Conservation (phyloP, 1,140 invertebrate genomes). For the Lepidurus arcticus region DNA sequence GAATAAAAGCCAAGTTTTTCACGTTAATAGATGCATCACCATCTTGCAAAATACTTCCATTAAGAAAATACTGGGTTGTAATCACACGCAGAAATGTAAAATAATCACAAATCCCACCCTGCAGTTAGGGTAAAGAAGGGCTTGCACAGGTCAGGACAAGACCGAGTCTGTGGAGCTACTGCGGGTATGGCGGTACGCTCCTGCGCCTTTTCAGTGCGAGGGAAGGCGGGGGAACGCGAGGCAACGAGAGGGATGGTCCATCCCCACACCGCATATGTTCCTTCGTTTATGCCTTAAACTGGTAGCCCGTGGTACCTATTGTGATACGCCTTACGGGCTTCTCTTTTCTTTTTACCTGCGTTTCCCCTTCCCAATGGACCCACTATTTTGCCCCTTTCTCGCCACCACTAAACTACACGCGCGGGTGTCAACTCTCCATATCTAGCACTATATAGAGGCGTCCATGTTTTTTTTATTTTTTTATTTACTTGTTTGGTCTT, state of each 20-base stretch:
- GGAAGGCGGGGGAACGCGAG: too few species aligned
- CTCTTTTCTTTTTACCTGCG: neutral
- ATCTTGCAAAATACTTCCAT: too few species aligned
- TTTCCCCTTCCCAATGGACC: neutral
- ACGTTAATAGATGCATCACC: too few species aligned
- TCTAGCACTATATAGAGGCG: neutral
- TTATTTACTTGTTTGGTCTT: too few species aligned
- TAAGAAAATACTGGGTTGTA: too few species aligned
- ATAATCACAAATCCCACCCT: neutral
- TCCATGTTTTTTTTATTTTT: too few species aligned
- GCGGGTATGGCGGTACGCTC: slow-evolving; percentile 12
- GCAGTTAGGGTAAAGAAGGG: neutral
- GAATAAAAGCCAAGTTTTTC: too few species aligned
- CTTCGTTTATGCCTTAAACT: slow-evolving; percentile 6
- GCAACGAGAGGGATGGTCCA: neutral
- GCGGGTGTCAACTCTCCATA: neutral
- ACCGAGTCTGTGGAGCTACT: neutral
- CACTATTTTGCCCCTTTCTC: slow-evolving; percentile 13
- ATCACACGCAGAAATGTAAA: neutral
- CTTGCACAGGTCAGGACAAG: neutral
- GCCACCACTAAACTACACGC: neutral
- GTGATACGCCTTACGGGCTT: neutral
- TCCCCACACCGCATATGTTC: slow-evolving; percentile 6
- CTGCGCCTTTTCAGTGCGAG: neutral
- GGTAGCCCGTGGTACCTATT: slow-evolving; percentile 16